Base-by-base conservation (phyloP, 2,113 vertebrate species). In the Osmerus eperlanus region DNA sequence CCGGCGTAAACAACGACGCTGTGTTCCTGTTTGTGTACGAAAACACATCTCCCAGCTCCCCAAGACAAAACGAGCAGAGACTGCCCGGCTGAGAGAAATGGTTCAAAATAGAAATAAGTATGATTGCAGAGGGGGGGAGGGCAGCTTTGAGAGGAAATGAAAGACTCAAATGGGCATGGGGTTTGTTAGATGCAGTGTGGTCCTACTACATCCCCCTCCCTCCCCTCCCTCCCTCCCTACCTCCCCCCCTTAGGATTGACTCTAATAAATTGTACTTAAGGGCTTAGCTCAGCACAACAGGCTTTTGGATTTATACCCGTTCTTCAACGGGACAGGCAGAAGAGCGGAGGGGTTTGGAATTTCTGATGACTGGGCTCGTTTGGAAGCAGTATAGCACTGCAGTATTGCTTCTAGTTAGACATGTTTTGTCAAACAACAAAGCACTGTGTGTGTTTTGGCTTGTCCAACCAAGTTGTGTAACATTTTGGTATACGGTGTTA, bases 261-360 rank as follows among this genome's bases (percentile, higher is more conserved):
- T 78, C 72, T 54, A 65, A 55, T 83, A 79, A 78, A 75, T 73
- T 80, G 14, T 60, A 70, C 54, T 82, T 64, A 58, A 72, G 75
- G 65, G 71, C 74, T 78, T 76, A 74, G 67, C 76, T 84, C 81
- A 77, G 77, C 72, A 74, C 76, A 67, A 77, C 72, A 70, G 70
- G 66, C 23, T 21, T 67, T 62, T 68, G 72, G 70, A 82, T 84
- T 70, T 78, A 78, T 82, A 74, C 52, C 65, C 67, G 21, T 71
- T 54, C 71, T 29, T 76, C 54, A 18, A 28, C 32, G 5, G 21
- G 60, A 70, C 64, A 67, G 68, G 65, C 80, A 78, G 53, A 75
- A 18, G 64, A 74, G 70, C 68, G 25, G 19, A 36, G 72, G 78
- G 16, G 58, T 7, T 67, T 69, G 23, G 23, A 56, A 79, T 77